phyloP scores from a whole-genome alignment of 2,888 invertebrate genomes.

The Suillia variegata region DNA sequence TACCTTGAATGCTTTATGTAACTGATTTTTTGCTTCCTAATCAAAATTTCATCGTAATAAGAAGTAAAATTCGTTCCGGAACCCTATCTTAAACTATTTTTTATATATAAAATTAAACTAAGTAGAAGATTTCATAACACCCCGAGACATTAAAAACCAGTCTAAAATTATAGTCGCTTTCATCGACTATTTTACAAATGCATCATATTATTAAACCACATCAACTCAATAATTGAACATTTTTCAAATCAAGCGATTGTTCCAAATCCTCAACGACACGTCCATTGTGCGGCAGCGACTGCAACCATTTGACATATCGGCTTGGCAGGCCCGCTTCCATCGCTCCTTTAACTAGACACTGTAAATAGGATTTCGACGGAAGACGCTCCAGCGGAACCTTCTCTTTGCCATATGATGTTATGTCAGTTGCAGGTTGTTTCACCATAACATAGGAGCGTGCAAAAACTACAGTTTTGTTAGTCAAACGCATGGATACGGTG shows the following conservation, averaged over 20 bases:
- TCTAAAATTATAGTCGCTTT: too few species aligned
- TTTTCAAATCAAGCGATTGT: constrained; percentile 54
- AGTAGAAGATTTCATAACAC: too few species aligned
- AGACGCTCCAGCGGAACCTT: constrained; percentile 66
- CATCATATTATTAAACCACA: too few species aligned
- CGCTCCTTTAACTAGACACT: constrained; percentile 56
- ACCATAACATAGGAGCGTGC: constrained; percentile 78
- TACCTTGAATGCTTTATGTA: too few species aligned
- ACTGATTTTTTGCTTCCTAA: too few species aligned
- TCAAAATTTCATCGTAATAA: too few species aligned
- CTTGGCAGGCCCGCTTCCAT: constrained; percentile 67
- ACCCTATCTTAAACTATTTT: too few species aligned
- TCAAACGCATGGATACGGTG: constrained; percentile 66
- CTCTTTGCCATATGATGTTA: constrained; percentile 51
- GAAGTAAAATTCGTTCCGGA: too few species aligned
- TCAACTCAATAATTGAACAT: constrained; percentile 29
- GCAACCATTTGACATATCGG: constrained; percentile 72
- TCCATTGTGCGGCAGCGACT: constrained; percentile 76
- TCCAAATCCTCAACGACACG: constrained; percentile 63
- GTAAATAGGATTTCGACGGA: constrained; percentile 79
- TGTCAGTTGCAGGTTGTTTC: constrained; percentile 62
- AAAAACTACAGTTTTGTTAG: constrained; percentile 61
- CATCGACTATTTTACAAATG: too few species aligned
- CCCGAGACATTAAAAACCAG: too few species aligned
- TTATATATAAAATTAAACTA: too few species aligned